Evolutionary conservation across 92 coral and sea anemone genomes (phyloP), one percentile per base, ranked within the genome.

Genomic region (Umimayanthus kanabou): DNA sequence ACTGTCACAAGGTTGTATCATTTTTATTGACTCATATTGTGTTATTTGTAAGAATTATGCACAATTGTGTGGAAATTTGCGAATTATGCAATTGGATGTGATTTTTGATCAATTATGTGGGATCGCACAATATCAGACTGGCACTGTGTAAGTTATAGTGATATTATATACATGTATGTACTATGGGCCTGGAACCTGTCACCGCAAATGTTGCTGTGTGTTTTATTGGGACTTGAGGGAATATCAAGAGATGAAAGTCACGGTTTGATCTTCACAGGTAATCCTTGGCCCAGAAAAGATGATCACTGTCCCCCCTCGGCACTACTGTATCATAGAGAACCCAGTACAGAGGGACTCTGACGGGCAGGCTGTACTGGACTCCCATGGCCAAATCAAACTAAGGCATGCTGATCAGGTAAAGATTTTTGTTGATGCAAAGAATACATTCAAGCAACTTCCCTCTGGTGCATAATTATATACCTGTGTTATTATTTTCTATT

Each of bases 331-430:
- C 30, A 91, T 97, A 65, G 99, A 97, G 86, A 97, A 97, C 87
- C 99, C 99, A 55, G 98, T 94, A 18, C 72, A 93, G 84, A 91
- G 93, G 67, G 99, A 95, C 74, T 80, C 86, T 45, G 98, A 95
- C 67, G 95, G 89, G 6, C 92, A 92, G 65, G 96, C 92, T 2
- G 89, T 95, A 20, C 88, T 93, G 47, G 99, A 97, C 78, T 90
- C 89, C 8, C 88, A 97, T 89, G 98, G 98, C 53, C 99, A 97
- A 80, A 97, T 95, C 90, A 97, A 94, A 50, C 93, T 97, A 33
- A 93, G 93, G 0, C 99, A 97, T 93, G 98, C 99, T 77, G 99
- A 97, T 86, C 99, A 97, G 98, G 99, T 97, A 81, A 85, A 13
- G 57, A 13, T 71, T 61, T 37, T 2, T 13, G 5, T 2, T 1